Evolutionary conservation across 2,888 invertebrate genomes (phyloP).

Genomic region (Choristoneura rosaceana): DNA sequence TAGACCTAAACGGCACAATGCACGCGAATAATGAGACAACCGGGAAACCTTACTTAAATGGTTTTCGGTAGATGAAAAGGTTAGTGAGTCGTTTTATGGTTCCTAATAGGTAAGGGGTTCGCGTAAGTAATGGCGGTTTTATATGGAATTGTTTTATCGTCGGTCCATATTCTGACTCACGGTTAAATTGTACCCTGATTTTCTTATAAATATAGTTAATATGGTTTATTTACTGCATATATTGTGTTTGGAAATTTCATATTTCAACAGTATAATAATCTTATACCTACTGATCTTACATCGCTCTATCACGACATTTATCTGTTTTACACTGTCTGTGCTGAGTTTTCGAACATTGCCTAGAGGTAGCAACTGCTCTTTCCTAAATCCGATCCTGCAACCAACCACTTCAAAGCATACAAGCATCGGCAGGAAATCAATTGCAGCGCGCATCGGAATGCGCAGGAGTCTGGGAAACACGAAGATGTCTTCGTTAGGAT

Average conservation of each 20-base stretch:
- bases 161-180: conserved; percentile 17
- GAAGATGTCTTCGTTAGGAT: conserved; percentile 36
- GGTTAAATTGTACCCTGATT: conserved; percentile 23
- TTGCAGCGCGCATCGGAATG: conserved; percentile 36
- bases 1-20: conserved; percentile 77
- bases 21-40: conserved; percentile 77
- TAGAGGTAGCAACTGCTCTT: background rate
- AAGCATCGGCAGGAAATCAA: conserved; percentile 33
- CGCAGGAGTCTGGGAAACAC: conserved; percentile 18
- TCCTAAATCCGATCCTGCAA: no score
- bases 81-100: conserved; percentile 57
- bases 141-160: conserved; percentile 30
- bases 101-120: conserved; percentile 53
- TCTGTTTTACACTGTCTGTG: background rate
- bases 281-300: background rate
- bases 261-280: background rate
- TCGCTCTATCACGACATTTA: background rate
- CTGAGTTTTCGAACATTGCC: background rate
- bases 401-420: background rate
- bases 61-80: conserved; percentile 69
- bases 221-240: background rate
- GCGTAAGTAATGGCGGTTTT: conserved; percentile 23
- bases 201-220: background rate
- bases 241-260: no score
- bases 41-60: conserved; percentile 63